Conservation (phyloP, 2,113 vertebrate genomes). For the Tyrannus savana region DNA sequence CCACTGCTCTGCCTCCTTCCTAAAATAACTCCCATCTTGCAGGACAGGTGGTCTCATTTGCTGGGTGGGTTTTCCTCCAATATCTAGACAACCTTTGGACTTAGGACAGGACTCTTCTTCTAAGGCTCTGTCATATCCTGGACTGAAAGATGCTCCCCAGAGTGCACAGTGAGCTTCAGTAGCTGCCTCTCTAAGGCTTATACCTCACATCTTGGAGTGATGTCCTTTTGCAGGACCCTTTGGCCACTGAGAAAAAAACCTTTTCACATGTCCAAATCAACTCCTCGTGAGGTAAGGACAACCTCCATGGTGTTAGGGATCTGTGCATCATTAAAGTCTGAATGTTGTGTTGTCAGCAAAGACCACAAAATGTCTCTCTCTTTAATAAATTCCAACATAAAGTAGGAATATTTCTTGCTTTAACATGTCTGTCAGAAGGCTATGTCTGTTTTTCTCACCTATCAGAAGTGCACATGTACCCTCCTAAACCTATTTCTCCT, state of each 20-base stretch:
- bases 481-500: not conserved
- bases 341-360: not conserved
- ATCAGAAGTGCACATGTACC: not conserved
- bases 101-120: not conserved
- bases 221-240: not conserved
- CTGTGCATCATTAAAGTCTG: not conserved
- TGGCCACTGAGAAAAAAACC: not conserved
- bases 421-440: not conserved
- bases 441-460: not conserved
- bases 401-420: not conserved
- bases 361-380: fast-evolving
- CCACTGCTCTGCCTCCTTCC: not conserved
- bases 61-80: not conserved
- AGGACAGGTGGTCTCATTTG: not conserved
- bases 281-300: not conserved
- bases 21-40: not conserved
- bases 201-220: not conserved
- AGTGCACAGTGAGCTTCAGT: fast-evolving
- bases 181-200: not conserved
- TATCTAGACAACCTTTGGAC: not conserved
- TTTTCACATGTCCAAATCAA: not conserved
- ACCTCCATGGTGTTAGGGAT: fast-evolving
- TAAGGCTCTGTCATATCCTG: not conserved
- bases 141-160: not conserved
- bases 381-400: not conserved